A percentile compares a stretch with the other conserved stretches of the same genome.
Evolutionary conservation across 2,888 invertebrate species (phyloP).

Genomic region (Drosophila cognata): DNA sequence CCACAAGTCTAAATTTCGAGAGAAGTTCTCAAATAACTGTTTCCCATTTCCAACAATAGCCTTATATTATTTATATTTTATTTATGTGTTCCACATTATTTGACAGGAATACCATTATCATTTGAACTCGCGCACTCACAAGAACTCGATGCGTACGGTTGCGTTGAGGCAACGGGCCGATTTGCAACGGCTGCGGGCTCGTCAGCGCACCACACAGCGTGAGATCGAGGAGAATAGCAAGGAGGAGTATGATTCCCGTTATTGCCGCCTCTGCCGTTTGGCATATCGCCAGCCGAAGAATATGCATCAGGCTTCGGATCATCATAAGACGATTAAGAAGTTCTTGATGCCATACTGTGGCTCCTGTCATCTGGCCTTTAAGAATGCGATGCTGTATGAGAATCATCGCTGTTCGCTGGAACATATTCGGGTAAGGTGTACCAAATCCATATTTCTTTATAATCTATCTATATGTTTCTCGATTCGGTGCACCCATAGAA

Average conservation of each 20-base stretch:
- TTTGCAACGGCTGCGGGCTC: constrained; percentile 91
- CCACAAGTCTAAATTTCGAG: neutral
- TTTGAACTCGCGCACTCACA: constrained; percentile 89
- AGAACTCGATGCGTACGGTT: constrained; percentile 90
- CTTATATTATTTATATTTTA: neutral
- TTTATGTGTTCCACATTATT: neutral
- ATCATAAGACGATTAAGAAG: constrained; percentile 93
- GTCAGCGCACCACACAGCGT: constrained; percentile 92
- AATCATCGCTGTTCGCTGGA: constrained; percentile 93
- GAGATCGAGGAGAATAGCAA: constrained; percentile 90
- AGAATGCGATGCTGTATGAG: constrained; percentile 94
- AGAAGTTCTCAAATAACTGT: neutral
- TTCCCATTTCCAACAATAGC: neutral
- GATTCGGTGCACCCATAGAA: constrained; percentile 84
- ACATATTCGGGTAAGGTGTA: constrained; percentile 89
- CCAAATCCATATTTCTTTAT: neutral
- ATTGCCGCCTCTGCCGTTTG: constrained; percentile 90
- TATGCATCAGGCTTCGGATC: constrained; percentile 91
- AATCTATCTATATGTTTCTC: constrained; percentile 10
- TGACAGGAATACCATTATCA: constrained; percentile 90
- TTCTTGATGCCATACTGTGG: constrained; percentile 93
- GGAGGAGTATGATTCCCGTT: constrained; percentile 88
- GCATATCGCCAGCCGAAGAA: constrained; percentile 91
- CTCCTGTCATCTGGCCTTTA: constrained; percentile 91
- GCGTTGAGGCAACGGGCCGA: constrained; percentile 91